Evolutionary conservation across 2,113 vertebrate species (phyloP), one percentile per base, ranked within the genome.

Genomic region (Malurus melanocephalus): DNA sequence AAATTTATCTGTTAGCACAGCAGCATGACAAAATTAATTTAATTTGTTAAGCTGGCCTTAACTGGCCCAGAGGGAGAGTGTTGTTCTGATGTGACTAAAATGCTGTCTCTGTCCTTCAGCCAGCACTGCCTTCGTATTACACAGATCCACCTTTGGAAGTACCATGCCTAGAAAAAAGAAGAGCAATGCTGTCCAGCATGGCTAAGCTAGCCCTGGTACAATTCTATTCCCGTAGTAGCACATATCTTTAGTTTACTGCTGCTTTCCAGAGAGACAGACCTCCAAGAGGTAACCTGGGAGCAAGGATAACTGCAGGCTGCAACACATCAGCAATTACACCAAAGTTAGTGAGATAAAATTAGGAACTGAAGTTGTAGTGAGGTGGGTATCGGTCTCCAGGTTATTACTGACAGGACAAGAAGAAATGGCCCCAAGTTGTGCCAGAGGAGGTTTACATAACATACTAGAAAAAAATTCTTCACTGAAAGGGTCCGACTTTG

Each of bases 181-280:
- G 13, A 77, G 15, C 27, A 61, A 38, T n/a, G 51, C 26, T 53
- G 71, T 74, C 28, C 9, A 77, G 42, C 27, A 66, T 13, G 75
- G 69, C 72, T 89, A 6, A 6, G 0, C 60, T 46, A 30, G 28
- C 73, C 80, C 83, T 42, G 80, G 45, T 69, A 86, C 30, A 78
- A 46, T 27, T 72, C 43, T 80, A n/a, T 69, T 80, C 26, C 60
- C 61, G 76, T 19, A 46, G 40, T 30, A 52, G 71, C 33, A 64
- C 26, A 35, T 45, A 45, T 73, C 66, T 91, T 60, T 33, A 75
- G 62, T 28, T 73, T 11, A 48, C 20, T 76, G 26, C 45, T 88
- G 79, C 57, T 83, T 15, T 81, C 27, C 84, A 94, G 87, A 72
- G 51, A 90, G 73, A 85, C 14, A 88, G 18, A 91, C 26, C 40